Evolutionary conservation across 2,888 invertebrate species (phyloP), one percentile per base, ranked within the genome.

Genomic region (Dascillus cervinus): DNA sequence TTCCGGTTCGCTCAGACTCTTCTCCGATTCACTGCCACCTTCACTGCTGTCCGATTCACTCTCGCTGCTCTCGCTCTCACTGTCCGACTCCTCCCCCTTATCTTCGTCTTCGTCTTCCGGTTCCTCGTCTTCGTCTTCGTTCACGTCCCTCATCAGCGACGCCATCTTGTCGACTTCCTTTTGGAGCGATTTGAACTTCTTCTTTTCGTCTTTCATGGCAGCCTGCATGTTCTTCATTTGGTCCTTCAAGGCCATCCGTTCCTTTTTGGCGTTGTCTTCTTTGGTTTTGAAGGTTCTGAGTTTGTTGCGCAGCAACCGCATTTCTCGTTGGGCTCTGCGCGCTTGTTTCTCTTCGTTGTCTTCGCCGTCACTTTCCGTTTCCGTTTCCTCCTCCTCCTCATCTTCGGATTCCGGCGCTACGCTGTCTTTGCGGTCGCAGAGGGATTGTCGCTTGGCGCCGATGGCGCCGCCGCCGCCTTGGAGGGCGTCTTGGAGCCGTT

Each of bases 161-260:
- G 88, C 88, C 88, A 90, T 90, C 66, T 89, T 89, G 55, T 88
- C 86, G 5, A 89, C 88, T 66, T 90, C 89, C 45, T 86, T 86
- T 59, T 89, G 86, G 22, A 90, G 63, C 46, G 77, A 77, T 55
- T 82, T 86, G 64, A 81, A 87, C 63, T 85, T 86, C 53, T 80
- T 80, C 55, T 83, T 85, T 51, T 87, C 89, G 21, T 82, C 82
- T 50, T 79, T 82, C 30, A 87, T 72, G 29, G 80, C 73, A 4
- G 75, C 72, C 49, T 87, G 86, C 58, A 86, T 80, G 54, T 84
- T 86, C 53, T 84, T 87, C 56, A 89, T 78, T 32, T 85, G 77
- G 56, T 83, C 81, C 51, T 84, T 84, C 32, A 86, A 71, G 8
- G 75, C 83, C 53, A 77, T 72, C 40, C 89, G 70, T 53, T 91